A percentile compares a stretch with the other conserved stretches of the same genome.
Conservation (phyloP, 2,797 vertebrate genomes). For the Microctenopoma steveboyesi region DNA sequence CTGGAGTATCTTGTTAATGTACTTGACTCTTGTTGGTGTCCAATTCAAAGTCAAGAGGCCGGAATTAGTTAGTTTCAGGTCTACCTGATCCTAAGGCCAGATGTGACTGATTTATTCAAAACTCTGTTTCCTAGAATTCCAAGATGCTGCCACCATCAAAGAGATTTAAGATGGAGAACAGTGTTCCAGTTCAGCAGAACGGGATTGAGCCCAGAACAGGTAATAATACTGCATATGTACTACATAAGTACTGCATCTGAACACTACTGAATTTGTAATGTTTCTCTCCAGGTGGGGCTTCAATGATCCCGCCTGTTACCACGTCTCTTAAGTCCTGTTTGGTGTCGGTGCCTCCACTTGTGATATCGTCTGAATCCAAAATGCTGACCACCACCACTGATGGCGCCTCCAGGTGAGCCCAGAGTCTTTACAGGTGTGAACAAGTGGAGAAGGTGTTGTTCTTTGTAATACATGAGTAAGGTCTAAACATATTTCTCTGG, state of each 20-base stretch:
- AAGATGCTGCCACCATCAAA: slow-evolving; percentile 86
- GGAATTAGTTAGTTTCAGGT: background rate
- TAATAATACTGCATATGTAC: background rate
- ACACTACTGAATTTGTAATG: too few species aligned
- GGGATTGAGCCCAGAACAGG: slow-evolving; percentile 64
- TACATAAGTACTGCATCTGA: too few species aligned
- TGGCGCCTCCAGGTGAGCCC: slow-evolving; percentile 51
- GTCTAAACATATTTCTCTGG: slow-evolving; percentile 16
- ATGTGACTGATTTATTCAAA: background rate
- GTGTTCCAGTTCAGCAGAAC: slow-evolving; percentile 72
- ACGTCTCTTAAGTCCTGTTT: slow-evolving; percentile 52
- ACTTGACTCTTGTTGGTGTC: background rate
- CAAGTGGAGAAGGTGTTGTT: background rate
- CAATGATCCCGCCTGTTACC: background rate
- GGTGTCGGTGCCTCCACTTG: slow-evolving; percentile 54
- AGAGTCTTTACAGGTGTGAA: background rate
- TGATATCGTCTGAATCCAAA: slow-evolving; percentile 44
- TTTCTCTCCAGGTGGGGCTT: slow-evolving; percentile 9
- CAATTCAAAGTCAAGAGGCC: background rate
- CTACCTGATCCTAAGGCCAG: background rate
- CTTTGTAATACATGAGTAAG: background rate
- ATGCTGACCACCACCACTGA: slow-evolving; percentile 8
- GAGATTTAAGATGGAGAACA: slow-evolving; percentile 86
- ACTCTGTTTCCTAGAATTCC: slow-evolving; percentile 74
- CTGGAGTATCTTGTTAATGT: background rate